phyloP scores from a whole-genome alignment of 1,140 invertebrate genomes.

The Drosophila parabipectinata region DNA sequence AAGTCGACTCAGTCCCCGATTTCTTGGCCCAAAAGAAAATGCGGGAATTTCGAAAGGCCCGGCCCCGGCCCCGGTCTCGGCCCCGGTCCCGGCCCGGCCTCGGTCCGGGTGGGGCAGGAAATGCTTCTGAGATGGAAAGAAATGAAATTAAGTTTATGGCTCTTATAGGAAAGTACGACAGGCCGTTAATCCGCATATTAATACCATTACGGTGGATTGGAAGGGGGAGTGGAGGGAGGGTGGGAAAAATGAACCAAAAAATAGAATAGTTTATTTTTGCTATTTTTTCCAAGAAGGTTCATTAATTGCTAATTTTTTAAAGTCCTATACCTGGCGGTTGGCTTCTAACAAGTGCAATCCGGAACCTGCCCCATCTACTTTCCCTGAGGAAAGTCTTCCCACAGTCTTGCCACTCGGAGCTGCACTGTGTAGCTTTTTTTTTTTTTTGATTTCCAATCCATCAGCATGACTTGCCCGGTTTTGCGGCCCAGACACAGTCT shows the following conservation, averaged over 20 bases:
- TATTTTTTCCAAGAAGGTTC: no score
- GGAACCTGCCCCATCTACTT: slow-evolving; percentile 7
- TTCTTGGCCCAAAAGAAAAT: slow-evolving; percentile 21
- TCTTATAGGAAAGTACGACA: slow-evolving; percentile 20
- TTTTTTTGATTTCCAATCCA: slow-evolving; percentile 42
- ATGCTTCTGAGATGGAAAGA: slow-evolving; percentile 16
- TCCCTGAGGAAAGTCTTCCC: slow-evolving; percentile 18
- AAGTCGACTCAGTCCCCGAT: slow-evolving; percentile 15
- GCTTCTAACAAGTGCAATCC: no score
- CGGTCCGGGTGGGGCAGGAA: slow-evolving; percentile 7
- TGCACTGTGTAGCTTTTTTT: slow-evolving; percentile 7
- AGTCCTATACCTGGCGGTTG: no score
- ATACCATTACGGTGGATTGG: not conserved
- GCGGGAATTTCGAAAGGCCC: slow-evolving; percentile 27
- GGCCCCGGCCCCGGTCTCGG: not conserved
- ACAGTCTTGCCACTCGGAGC: slow-evolving; percentile 18
- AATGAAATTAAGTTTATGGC: slow-evolving; percentile 37
- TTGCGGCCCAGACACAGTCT: slow-evolving; percentile 19
- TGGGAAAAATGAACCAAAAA: not conserved
- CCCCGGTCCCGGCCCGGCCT: no score
- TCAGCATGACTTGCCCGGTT: slow-evolving; percentile 47
- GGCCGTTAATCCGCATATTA: not conserved
- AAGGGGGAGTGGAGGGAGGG: not conserved
- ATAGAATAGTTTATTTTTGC: no score
- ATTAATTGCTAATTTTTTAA: no score